Evolutionary conservation across 2,888 invertebrate species (phyloP).

Genomic region (Lasioglossum marginatum): DNA sequence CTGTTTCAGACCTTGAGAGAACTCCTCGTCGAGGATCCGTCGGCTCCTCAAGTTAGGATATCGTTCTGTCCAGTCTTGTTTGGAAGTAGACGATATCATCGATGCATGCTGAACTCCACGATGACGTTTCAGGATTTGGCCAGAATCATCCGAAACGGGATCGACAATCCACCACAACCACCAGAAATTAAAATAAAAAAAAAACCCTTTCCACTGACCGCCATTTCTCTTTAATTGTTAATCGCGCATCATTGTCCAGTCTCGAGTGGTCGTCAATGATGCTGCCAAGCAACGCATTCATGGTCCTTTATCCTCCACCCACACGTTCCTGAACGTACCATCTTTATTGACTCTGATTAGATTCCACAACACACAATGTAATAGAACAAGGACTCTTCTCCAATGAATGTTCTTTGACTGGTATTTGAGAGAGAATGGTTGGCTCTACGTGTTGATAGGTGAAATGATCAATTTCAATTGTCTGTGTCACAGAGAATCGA

Average conservation of each 20-base stretch:
- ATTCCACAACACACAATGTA: background rate
- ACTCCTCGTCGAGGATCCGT: slow-evolving; percentile 66
- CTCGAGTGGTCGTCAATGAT: slow-evolving; percentile 72
- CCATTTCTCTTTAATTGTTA: slow-evolving; percentile 43
- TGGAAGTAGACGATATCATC: slow-evolving; percentile 61
- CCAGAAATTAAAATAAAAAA: slow-evolving; percentile 33
- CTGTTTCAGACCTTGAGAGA: slow-evolving; percentile 65
- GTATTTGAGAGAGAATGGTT: background rate
- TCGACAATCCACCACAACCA: slow-evolving; percentile 34
- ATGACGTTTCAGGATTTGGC: slow-evolving; percentile 31
- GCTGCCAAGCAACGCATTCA: slow-evolving; percentile 39
- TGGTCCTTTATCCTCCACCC: slow-evolving; percentile 20
- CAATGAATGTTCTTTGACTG: background rate
- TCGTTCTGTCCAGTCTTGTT: slow-evolving; percentile 62
- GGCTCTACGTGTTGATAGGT: background rate
- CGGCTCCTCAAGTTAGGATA: slow-evolving; percentile 54
- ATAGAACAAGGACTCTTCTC: background rate
- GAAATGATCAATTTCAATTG: background rate
- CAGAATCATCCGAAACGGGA: slow-evolving; percentile 24
- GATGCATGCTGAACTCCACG: slow-evolving; percentile 39
- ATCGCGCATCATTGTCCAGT: slow-evolving; percentile 72
- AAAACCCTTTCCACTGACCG: slow-evolving; percentile 22
- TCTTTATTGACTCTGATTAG: background rate
- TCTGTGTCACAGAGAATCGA: background rate
- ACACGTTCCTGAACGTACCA: background rate